These are phyloP conservation scores for Lasioglossum vierecki DNA, from an alignment of 2,888 invertebrate genomes.

Conservation along the genomic window DNA sequence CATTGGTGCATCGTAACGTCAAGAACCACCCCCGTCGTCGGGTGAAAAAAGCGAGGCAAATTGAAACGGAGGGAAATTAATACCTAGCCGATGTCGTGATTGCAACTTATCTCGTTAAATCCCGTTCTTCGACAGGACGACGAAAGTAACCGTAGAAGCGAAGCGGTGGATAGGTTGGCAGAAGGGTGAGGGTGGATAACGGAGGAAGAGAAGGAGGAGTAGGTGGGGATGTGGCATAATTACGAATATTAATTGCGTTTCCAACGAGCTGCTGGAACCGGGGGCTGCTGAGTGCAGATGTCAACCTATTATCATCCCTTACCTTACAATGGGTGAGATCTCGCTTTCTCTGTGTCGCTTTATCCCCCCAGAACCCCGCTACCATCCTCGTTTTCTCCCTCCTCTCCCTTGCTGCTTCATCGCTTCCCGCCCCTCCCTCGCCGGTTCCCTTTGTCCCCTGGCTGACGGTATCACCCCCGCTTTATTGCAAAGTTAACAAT, in stretches of 20 bases:
- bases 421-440: conserved; percentile 37
- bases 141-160: conserved; percentile 61
- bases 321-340: conserved; percentile 77
- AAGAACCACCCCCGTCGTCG: not conserved
- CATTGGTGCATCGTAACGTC: conserved; percentile 15
- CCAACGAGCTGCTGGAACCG: conserved; percentile 76
- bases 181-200: conserved; percentile 12
- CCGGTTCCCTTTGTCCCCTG: conserved; percentile 24
- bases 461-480: conserved; percentile 61
- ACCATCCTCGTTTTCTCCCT: conserved; percentile 32
- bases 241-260: conserved; percentile 83
- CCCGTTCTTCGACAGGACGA: conserved; percentile 63
- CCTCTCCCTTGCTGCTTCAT: conserved; percentile 49
- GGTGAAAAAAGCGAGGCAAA: not conserved
- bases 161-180: conserved; percentile 36
- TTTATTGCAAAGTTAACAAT: conserved; percentile 83
- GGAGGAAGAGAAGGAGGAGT: conserved; percentile 34
- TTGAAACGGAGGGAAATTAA: conserved; percentile 45
- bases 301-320: conserved; percentile 83
- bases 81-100: conserved; percentile 62
- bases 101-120: conserved; percentile 78
- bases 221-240: conserved; percentile 77
- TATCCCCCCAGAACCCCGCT: conserved; percentile 54
- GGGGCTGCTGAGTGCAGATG: conserved; percentile 83
- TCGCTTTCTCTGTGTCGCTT: conserved; percentile 74